Evolutionary conservation across 2,113 vertebrate species (phyloP), one percentile per base, ranked within the genome.

Genomic region (Furnarius figulus): DNA sequence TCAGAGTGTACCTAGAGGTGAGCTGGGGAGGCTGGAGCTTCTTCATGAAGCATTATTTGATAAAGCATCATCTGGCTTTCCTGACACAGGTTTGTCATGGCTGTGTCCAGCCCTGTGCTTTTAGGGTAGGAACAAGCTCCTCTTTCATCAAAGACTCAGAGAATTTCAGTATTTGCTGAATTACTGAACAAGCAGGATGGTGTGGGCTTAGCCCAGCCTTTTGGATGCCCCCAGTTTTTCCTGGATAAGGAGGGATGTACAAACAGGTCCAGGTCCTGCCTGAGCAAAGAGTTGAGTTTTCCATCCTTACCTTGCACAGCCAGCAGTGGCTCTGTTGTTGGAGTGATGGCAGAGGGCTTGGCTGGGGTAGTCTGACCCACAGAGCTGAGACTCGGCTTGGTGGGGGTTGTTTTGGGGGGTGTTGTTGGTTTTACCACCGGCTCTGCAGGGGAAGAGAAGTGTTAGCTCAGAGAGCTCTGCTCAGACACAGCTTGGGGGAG

Each of bases 381-480:
- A 6, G 79, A 47, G 65, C 33, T 78, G 83, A 63, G 21, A 17
- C 22, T 78, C 17, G 12, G 27, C 27, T 20, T 1, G 2, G 33
- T 10, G 5, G 5, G 8, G 35, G 75, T 1, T 44, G 42, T 9
- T 52, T 20, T 1, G 2, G 33, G 8, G 5, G 4, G 8, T 37
- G 75, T 1, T 44, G 42, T 10, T 47, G 89, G 5, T 42, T 84
- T 84, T 71, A 63, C 52, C 13, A 76, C 30, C 7, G 68, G 47
- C 42, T 89, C 96, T 97, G 96, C 5, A 11, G 61, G 35, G 70
- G 56, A 77, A 93, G 46, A 3, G 11, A 3, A 40, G 30, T 0
- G 4, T 93, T 72, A 90, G 6, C 42, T 71, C 19, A 77, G 21
- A 62, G 28, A 47, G n/a, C 56, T 75, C 28, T 58, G 30, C 22